Evolutionary conservation across 2,113 vertebrate species (phyloP), one percentile per base, ranked within the genome.

Genomic region (Chionis minor): DNA sequence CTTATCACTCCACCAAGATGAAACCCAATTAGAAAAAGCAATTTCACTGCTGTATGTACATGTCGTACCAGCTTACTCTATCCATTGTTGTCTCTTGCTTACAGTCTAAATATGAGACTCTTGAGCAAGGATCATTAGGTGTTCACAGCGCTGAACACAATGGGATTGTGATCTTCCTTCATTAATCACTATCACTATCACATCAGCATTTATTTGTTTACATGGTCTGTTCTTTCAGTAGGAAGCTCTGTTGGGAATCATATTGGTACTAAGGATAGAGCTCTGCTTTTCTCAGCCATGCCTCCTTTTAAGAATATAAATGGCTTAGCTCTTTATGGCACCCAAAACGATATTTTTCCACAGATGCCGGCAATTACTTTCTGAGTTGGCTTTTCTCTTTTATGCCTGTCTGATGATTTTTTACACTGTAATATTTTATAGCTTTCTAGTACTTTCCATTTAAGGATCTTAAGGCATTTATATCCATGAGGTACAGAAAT

Each of bases 171-270:
- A 72, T 89, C 89, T 77, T 72, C 51, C 40, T 69, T 67, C 86
- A 82, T 75, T 58, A 72, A 4, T 92, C 83, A 72, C 80, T 83
- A 18, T 67, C 80, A 42, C 49, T 59, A 69, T 44, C 52, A 45
- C 66, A 85, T 61, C 92, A 80, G 27, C 73, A 28, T 89, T 93
- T 71, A 67, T 67, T 94, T 81, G 47, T 83, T 93, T 91, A 45
- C 22, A n/a, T 15, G 55, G 38, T 23, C 42, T 86, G 23, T 77
- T 81, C 92, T 89, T 94, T 91, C 65, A 59, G 38, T 35, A 52
- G 66, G 24, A 75, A 94, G 35, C 24, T 87, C 65, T 90, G 35
- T 86, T 92, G 71, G 59, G 85, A 92, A 35, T 59, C 12, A 42
- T 40, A 42, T 35, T 28, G 73, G 42, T 62, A 87, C 28, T 72